Percentiles rank a stretch among this genome's conserved stretches.
These are phyloP conservation scores for Poecilia picta DNA, from an alignment of 2,797 vertebrate species.

Conservation along the genomic window DNA sequence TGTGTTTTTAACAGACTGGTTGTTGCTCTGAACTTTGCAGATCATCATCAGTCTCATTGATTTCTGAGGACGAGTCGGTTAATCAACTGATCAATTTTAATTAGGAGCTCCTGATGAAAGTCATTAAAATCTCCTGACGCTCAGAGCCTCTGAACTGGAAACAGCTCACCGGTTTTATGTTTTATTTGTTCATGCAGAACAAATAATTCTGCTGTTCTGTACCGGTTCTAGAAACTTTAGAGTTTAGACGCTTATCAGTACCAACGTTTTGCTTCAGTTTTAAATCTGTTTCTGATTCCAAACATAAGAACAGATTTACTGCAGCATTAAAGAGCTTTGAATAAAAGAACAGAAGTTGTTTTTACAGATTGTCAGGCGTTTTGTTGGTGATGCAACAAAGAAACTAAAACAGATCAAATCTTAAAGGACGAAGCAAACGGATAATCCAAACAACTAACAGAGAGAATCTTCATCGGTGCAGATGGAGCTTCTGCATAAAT, in stretches of 20 bases:
- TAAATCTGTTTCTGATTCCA: neutral
- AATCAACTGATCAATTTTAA: conserved; percentile 68
- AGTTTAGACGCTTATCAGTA: neutral
- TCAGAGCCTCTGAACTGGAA: conserved; percentile 3
- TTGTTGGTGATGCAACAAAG: neutral
- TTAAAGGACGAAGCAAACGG: neutral
- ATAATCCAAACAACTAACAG: neutral
- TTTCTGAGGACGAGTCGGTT: conserved; percentile 35
- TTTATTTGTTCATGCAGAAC: neutral
- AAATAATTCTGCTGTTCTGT: neutral
- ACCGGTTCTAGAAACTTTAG: neutral
- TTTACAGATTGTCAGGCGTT: neutral
- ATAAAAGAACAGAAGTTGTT: neutral
- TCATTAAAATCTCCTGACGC: conserved; percentile 17
- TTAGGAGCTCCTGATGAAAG: conserved; percentile 39
- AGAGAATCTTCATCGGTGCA: neutral
- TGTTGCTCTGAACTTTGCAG: conserved; percentile 29
- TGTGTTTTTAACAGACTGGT: conserved; percentile 27
- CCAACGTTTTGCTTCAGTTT: neutral
- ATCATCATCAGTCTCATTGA: conserved; percentile 42
- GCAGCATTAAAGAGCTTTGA: neutral
- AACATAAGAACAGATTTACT: conserved; percentile 9
- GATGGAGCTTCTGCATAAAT: neutral
- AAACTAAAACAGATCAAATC: neutral
- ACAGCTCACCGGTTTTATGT: neutral